A percentile compares a stretch with the other conserved stretches of the same genome.
Conservation (phyloP, 2,113 vertebrate genomes). For the Pristiophorus japonicus region DNA sequence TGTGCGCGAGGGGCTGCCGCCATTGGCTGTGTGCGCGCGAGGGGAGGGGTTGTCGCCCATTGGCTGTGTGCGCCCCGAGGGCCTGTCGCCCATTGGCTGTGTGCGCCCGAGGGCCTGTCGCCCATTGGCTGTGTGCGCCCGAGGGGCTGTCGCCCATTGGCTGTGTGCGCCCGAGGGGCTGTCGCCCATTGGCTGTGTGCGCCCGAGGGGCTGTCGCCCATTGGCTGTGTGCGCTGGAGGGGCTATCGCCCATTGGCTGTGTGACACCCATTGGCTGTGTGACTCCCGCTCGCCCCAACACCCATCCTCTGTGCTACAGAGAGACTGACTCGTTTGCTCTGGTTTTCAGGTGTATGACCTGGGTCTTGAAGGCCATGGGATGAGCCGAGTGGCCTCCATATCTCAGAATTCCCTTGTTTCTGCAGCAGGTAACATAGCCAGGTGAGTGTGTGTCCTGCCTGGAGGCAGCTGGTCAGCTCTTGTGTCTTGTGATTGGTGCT, state of each 20-base stretch:
- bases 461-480: neutral
- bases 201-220: neutral
- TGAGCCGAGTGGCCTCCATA: constrained; percentile 85
- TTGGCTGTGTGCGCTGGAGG: neutral
- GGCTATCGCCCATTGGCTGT: neutral
- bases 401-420: constrained; percentile 83
- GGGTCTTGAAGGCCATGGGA: constrained; percentile 81
- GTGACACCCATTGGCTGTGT: too few species aligned
- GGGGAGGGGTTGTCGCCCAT: neutral
- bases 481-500: neutral
- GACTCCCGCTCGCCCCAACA: neutral
- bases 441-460: constrained; percentile 53
- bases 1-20: too few species aligned
- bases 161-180: too few species aligned
- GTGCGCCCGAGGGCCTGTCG: too few species aligned
- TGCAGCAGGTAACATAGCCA: constrained; percentile 86
- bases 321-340: neutral
- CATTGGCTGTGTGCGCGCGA: neutral
- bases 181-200: neutral
- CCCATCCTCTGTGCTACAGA: neutral
- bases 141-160: too few species aligned
- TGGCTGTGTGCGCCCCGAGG: neutral
- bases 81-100: neutral
- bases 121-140: too few species aligned
- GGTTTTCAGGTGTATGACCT: constrained; percentile 80